Percentiles rank a stretch among this genome's conserved stretches.
Conservation (phyloP, 2,888 invertebrate genomes). For the Camponotus fellah region DNA sequence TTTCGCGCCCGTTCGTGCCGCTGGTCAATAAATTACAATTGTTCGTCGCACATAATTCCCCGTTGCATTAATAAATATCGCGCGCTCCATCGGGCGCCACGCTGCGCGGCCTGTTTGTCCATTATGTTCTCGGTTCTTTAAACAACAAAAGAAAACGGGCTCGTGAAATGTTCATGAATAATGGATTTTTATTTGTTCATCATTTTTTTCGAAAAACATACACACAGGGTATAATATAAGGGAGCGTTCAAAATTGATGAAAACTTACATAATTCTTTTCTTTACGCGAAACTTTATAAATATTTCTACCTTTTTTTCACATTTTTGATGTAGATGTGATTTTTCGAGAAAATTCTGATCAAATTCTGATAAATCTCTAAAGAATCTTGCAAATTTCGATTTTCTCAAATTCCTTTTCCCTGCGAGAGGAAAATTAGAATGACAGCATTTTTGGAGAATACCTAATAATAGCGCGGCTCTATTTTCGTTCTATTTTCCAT, state of each 20-base stretch:
- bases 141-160: constrained; percentile 49
- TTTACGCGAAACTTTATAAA: neutral
- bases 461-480: constrained; percentile 14
- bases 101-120: constrained; percentile 36
- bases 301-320: neutral
- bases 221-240: neutral
- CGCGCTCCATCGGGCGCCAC: constrained; percentile 47
- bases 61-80: constrained; percentile 73
- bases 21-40: constrained; percentile 76
- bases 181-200: constrained; percentile 22
- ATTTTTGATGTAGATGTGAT: neutral
- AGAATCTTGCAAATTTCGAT: neutral
- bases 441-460: neutral
- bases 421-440: neutral
- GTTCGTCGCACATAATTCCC: constrained; percentile 71
- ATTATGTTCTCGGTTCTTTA: constrained; percentile 47
- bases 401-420: neutral
- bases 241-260: neutral
- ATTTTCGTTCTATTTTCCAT: constrained; percentile 35
- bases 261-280: neutral
- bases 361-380: too few relatives aligned
- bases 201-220: constrained; percentile 3
- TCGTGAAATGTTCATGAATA: constrained; percentile 38
- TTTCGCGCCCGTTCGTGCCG: constrained; percentile 71
- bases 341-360: neutral